Conservation (phyloP, 2,113 vertebrate genomes). For the Chaetodon trifascialis region DNA sequence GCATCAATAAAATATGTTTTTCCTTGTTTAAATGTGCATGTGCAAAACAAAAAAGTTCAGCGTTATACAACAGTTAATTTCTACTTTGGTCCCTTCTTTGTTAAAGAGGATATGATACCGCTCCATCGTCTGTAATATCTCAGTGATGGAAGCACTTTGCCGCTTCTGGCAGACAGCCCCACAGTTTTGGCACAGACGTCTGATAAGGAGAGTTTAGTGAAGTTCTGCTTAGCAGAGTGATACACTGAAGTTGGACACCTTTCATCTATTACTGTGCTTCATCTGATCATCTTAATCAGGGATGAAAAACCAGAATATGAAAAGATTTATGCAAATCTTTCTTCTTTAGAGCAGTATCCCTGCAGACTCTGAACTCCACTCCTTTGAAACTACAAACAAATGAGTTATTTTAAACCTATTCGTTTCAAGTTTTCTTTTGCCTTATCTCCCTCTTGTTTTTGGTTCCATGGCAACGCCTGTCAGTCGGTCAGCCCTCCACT, state of each 20-base stretch:
- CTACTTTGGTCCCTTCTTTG: neutral
- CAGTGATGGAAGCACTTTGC: slow-evolving; percentile 19
- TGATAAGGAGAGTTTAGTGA: slow-evolving; percentile 16
- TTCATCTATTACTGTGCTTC: slow-evolving; percentile 17
- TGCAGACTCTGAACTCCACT: neutral
- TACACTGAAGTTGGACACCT: neutral
- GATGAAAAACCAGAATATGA: slow-evolving; percentile 16
- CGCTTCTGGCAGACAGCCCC: slow-evolving; percentile 36
- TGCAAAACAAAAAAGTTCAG: slow-evolving; percentile 7
- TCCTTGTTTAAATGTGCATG: slow-evolving; percentile 26
- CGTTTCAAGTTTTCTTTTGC: neutral
- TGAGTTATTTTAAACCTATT: neutral
- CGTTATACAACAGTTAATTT: neutral
- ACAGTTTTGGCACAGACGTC: slow-evolving; percentile 33
- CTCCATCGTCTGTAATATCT: slow-evolving; percentile 18
- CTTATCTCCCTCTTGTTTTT: neutral
- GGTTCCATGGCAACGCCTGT: neutral
- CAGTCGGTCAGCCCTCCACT: neutral
- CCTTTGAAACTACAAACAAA: neutral
- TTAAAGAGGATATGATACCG: neutral
- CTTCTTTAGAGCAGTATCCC: neutral
- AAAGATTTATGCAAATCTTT: neutral
- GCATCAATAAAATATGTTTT: slow-evolving; percentile 67
- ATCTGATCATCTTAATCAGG: slow-evolving; percentile 14
- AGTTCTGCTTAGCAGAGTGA: slow-evolving; percentile 3